Evolutionary conservation across 2,888 invertebrate genomes (phyloP), one percentile per base, ranked within the genome.

Genomic region (Monochamus alternatus): DNA sequence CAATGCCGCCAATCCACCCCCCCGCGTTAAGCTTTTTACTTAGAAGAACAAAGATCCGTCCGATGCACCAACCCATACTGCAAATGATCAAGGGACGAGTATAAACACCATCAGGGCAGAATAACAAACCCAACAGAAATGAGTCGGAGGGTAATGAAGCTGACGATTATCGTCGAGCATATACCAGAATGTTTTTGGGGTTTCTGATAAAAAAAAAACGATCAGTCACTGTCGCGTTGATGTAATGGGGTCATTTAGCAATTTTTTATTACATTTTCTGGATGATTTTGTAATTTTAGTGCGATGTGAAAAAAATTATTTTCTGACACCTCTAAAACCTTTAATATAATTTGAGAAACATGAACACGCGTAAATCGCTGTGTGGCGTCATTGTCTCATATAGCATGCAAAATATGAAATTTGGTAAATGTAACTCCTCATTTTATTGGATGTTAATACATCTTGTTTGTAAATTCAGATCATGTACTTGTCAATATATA

Each of bases 81-180:
- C 80, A 86, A 87, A 85, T 87, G 87, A 87, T 87, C 87, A 87
- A 87, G 86, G 86, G 85, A 86, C 84, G 81, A 80, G 78, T 78
- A 38, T 47, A 82, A 82, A 81, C 80, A 84, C 84, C 84, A 83
- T 84, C 81, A 77, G 78, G 74, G 77, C 66, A 70, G 73, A 70
- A 79, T 77, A 79, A 79, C 77, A 75, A 47, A 79, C 74, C 75
- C 73, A 77, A 77, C 79, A 79, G 79, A 75, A 77, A 74, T 76
- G 78, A 73, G 74, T 74, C 65, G 58, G 64, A 66, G 65, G 78
- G 73, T 10, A 47, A 3, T 12, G 47, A 47, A 12, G 47, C 9
- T 7, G 47, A 8, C 47, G 47, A 47, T 47, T 47, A 47, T 3
- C 9, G 47, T 12, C 10, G 12, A 47, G 47, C 9, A 47, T 7